These are phyloP conservation scores for Noctua janthina DNA, from an alignment of 2,888 invertebrate species.

Conservation along the genomic window DNA sequence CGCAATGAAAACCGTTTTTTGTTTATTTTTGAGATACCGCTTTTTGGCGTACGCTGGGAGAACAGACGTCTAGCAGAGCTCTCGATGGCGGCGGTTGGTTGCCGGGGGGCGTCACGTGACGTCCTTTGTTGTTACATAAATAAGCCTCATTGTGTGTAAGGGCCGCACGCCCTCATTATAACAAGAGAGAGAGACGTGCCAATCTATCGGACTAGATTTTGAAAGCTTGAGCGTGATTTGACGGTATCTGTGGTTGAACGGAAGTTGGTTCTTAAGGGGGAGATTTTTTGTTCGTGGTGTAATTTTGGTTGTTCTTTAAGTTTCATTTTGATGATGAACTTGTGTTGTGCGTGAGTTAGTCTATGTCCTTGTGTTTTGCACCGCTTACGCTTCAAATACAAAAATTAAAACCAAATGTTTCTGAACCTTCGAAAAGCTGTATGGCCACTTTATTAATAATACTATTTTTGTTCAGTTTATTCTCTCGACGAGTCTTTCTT, in stretches of 20 bases:
- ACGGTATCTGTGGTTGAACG: constrained; percentile 56
- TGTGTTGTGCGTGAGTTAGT: neutral
- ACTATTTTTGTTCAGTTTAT: neutral
- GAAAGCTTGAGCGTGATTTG: constrained; percentile 62
- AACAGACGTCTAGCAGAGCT: constrained; percentile 42
- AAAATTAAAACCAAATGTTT: neutral
- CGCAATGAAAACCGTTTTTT: neutral
- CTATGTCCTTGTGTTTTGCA: neutral
- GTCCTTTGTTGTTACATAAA: constrained; percentile 77
- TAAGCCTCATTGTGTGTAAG: constrained; percentile 80
- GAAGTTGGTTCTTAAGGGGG: constrained; percentile 40
- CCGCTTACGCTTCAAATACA: neutral
- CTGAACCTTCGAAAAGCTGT: neutral
- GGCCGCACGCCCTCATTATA: constrained; percentile 78
- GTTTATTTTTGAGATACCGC: neutral
- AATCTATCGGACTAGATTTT: constrained; percentile 70
- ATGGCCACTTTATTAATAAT: neutral
- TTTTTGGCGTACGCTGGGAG: neutral
- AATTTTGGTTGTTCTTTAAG: constrained; percentile 15
- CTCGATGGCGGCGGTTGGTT: constrained; percentile 43
- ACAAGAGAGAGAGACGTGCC: constrained; percentile 77
- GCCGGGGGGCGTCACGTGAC: constrained; percentile 73
- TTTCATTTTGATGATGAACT: neutral
- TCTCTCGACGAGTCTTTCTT: neutral
- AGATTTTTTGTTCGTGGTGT: constrained; percentile 22